Evolutionary conservation across 2,888 invertebrate species (phyloP).

Genomic region (Macropis europaea): DNA sequence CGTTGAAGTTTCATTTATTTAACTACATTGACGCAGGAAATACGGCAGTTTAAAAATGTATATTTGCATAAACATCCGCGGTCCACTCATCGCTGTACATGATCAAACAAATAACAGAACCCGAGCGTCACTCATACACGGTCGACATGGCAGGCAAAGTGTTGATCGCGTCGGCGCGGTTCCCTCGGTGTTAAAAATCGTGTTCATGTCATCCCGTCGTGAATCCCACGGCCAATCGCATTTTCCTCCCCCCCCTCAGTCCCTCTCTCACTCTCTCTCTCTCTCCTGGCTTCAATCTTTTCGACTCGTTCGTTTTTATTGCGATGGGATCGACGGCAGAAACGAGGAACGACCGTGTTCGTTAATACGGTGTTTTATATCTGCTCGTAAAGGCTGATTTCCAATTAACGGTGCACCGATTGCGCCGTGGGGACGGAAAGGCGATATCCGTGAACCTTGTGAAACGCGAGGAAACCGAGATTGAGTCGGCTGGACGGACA

Average conservation of each 20-base stretch:
- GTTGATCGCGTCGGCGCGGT: neutral
- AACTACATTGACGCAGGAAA: no score
- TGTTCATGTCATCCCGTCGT: neutral
- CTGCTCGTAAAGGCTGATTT: constrained; percentile 40
- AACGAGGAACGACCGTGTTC: constrained; percentile 20
- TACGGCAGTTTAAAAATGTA: no score
- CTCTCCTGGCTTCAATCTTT: neutral
- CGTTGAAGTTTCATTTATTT: no score
- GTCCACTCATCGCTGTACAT: no score
- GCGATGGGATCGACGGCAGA: constrained; percentile 7
- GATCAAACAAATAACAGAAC: no score
- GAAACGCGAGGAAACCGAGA: neutral
- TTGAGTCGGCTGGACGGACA: neutral
- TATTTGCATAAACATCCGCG: no score
- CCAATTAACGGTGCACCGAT: constrained; percentile 33
- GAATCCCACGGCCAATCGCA: neutral
- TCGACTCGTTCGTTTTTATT: neutral
- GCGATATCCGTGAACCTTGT: neutral
- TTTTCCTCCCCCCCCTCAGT: neutral
- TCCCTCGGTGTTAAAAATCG: neutral
- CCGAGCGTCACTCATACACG: no score
- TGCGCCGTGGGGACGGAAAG: constrained; percentile 3
- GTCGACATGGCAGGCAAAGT: no score
- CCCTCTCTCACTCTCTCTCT: neutral
- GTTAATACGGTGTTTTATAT: constrained; percentile 16